A percentile compares a stretch with the other conserved stretches of the same genome.
Evolutionary conservation across 2,797 vertebrate genomes (phyloP).

Genomic region (Xerus rutilus): DNA sequence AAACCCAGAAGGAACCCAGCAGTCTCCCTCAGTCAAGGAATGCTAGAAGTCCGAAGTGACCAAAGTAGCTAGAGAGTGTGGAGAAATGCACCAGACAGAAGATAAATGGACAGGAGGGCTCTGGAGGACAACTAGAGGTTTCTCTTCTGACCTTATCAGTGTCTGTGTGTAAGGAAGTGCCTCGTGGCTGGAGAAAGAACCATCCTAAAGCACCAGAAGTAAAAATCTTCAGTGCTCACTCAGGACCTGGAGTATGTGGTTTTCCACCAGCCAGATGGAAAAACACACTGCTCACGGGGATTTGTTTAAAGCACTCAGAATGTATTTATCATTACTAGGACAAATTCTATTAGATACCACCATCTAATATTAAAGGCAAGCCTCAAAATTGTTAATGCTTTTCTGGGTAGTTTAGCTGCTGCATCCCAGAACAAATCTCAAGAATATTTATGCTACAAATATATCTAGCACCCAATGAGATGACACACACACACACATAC

Average conservation of each 20-base stretch:
- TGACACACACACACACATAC: background rate
- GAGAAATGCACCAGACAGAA: background rate
- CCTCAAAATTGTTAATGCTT: background rate
- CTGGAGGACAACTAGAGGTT: rapidly evolving
- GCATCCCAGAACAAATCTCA: background rate
- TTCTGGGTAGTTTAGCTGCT: background rate
- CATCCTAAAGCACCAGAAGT: background rate
- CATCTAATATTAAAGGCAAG: background rate
- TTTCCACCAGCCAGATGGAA: background rate
- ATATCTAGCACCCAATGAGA: background rate
- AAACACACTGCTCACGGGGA: background rate
- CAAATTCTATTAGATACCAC: background rate
- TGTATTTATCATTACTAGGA: background rate
- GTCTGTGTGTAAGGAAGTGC: background rate
- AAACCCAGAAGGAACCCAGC: background rate
- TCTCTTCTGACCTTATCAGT: background rate
- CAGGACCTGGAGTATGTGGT: background rate
- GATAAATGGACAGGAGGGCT: background rate
- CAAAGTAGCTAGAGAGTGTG: background rate
- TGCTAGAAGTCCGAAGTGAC: background rate
- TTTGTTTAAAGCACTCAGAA: background rate
- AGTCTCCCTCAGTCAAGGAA: background rate
- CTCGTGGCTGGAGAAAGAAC: background rate
- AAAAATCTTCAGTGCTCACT: background rate
- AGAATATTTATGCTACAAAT: background rate